phyloP scores from a whole-genome alignment of 1,140 invertebrate genomes.

The Teleogryllus occipitalis region DNA sequence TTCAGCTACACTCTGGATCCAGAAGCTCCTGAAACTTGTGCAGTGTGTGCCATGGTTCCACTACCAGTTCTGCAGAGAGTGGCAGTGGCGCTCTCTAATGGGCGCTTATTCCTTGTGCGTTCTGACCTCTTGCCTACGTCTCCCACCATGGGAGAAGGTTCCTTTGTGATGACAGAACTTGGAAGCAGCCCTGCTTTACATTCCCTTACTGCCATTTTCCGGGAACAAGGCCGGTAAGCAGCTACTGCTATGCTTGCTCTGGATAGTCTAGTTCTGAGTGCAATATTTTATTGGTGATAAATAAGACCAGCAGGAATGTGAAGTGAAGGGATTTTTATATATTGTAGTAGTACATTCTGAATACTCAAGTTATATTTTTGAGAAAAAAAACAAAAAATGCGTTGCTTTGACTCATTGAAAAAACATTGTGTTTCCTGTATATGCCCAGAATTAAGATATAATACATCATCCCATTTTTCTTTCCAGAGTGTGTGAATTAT shows the following conservation, averaged over 20 bases:
- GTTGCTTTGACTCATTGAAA: too few relatives aligned
- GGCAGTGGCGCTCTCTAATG: conserved; percentile 62
- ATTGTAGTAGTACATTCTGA: too few relatives aligned
- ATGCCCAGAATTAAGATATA: too few relatives aligned
- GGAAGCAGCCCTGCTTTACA: conserved; percentile 54
- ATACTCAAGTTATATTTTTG: too few relatives aligned
- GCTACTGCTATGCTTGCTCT: background rate
- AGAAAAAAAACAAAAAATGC: too few relatives aligned
- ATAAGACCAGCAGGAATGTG: too few relatives aligned
- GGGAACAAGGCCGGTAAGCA: conserved; percentile 27
- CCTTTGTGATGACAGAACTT: conserved; percentile 68
- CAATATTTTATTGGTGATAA: too few relatives aligned
- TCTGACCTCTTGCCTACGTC: conserved; percentile 49
- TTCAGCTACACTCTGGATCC: conserved; percentile 48
- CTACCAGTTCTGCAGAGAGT: conserved; percentile 57
- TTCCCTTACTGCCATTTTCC: conserved; percentile 44
- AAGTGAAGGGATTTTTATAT: too few relatives aligned
- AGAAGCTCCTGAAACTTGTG: conserved; percentile 37
- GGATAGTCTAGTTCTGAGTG: too few relatives aligned
- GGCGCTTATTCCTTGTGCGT: conserved; percentile 63
- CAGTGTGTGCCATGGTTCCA: conserved; percentile 55
- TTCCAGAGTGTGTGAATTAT: conserved; percentile 51
- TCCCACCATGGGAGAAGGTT: conserved; percentile 54
- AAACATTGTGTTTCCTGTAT: too few relatives aligned
- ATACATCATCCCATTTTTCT: background rate